phyloP scores from a whole-genome alignment of 2,113 vertebrate genomes.

The Pachycephala philippinensis region DNA sequence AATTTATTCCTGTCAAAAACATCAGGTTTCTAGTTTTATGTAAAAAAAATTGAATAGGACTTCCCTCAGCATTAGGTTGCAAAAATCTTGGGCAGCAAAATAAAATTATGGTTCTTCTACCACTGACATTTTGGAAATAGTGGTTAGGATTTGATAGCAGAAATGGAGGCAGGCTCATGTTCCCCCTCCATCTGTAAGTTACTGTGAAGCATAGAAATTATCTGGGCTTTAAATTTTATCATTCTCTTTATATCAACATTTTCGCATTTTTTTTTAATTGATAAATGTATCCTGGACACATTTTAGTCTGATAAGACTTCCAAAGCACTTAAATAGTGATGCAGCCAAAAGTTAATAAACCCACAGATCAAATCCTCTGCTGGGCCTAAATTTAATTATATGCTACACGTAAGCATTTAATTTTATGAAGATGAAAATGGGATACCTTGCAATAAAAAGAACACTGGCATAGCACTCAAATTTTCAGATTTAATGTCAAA shows the following conservation, averaged over 20 bases:
- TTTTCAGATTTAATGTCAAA: slow-evolving; percentile 63
- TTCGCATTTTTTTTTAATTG: background rate
- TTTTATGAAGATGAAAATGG: slow-evolving; percentile 73
- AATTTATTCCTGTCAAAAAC: background rate
- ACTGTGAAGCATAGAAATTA: background rate
- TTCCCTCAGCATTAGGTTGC: background rate
- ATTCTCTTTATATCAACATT: background rate
- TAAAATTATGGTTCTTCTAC: background rate
- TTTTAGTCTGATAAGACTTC: slow-evolving; percentile 36
- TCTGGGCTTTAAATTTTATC: background rate
- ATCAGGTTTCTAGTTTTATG: background rate
- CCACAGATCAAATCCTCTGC: slow-evolving; percentile 44
- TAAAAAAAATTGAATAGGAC: background rate
- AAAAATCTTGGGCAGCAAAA: background rate
- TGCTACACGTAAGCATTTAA: slow-evolving; percentile 64
- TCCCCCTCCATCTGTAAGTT: background rate
- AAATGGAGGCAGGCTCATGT: background rate
- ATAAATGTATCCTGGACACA: background rate
- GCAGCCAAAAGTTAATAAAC: slow-evolving; percentile 62
- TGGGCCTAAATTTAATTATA: slow-evolving; percentile 71
- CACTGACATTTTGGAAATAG: background rate
- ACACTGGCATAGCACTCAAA: slow-evolving; percentile 52
- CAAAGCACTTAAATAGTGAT: slow-evolving; percentile 43
- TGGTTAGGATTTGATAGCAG: background rate
- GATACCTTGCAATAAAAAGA: slow-evolving; percentile 65